phyloP scores from a whole-genome alignment of 2,113 vertebrate genomes.

The Hoplias malabaricus region DNA sequence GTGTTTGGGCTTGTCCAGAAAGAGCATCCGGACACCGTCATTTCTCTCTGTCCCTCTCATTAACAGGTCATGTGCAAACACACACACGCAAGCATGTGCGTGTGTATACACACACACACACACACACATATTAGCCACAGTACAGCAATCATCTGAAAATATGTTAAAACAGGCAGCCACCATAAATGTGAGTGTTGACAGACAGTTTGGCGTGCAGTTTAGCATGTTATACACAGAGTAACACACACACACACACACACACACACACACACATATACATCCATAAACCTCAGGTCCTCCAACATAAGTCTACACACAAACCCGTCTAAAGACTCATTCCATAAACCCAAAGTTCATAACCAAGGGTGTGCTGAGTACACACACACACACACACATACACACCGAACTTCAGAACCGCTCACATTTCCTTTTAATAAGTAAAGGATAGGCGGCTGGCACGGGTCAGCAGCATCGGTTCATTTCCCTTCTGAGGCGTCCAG shows the following conservation, averaged over 20 bases:
- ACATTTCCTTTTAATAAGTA: slow-evolving; percentile 13
- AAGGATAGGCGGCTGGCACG: neutral
- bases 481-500: neutral
- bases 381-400: slow-evolving; percentile 35
- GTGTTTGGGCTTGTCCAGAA: neutral
- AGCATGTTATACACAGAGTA: slow-evolving; percentile 16
- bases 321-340: neutral
- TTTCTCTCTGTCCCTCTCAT: slow-evolving; percentile 7
- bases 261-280: slow-evolving; percentile 43
- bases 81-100: slow-evolving; percentile 6
- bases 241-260: slow-evolving; percentile 28
- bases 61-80: slow-evolving; percentile 21
- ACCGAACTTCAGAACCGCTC: neutral
- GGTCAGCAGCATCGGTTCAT: slow-evolving; percentile 8
- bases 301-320: neutral
- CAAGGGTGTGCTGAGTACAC: neutral
- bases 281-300: slow-evolving; percentile 21
- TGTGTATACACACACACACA: slow-evolving; percentile 3
- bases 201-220: slow-evolving; percentile 29
- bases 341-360: neutral
- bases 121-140: slow-evolving; percentile 7
- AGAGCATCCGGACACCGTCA: neutral
- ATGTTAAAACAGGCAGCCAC: too few species aligned
- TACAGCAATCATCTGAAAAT: too few species aligned
- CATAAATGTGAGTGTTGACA: too few species aligned